phyloP scores from a whole-genome alignment of 2,797 vertebrate species.

The Meriones psammophilus region DNA sequence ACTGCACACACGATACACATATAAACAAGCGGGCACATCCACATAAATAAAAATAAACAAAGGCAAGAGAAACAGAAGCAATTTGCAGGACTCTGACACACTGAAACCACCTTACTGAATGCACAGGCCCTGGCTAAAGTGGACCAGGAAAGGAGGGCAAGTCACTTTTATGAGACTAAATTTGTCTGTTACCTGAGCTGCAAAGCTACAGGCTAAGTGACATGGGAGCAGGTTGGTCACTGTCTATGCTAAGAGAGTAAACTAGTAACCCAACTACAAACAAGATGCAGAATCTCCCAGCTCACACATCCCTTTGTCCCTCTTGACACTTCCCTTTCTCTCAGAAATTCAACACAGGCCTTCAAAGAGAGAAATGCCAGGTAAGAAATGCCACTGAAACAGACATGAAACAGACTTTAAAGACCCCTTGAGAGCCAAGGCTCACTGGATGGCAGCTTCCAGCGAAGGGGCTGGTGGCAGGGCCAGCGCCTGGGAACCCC shows the following conservation, averaged over 20 bases:
- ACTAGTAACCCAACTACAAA: not conserved
- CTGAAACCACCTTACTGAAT: not conserved
- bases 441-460: not conserved
- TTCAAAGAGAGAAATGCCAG: not conserved
- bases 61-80: not conserved
- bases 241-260: not conserved
- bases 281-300: not conserved
- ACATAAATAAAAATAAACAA: not conserved
- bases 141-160: not conserved
- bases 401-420: not conserved
- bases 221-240: not conserved
- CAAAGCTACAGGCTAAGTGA: not conserved
- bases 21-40: not conserved
- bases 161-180: not conserved
- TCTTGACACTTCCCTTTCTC: not conserved
- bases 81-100: not conserved
- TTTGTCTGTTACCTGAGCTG: not conserved
- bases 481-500: not conserved
- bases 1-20: not conserved
- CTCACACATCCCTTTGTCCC: too few relatives aligned
- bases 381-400: not conserved
- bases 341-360: not conserved
- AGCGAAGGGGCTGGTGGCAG: fast-evolving
- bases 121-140: not conserved
- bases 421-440: not conserved